Evolutionary conservation across 2,888 invertebrate genomes (phyloP).

Genomic region (Rhagonycha fulva): DNA sequence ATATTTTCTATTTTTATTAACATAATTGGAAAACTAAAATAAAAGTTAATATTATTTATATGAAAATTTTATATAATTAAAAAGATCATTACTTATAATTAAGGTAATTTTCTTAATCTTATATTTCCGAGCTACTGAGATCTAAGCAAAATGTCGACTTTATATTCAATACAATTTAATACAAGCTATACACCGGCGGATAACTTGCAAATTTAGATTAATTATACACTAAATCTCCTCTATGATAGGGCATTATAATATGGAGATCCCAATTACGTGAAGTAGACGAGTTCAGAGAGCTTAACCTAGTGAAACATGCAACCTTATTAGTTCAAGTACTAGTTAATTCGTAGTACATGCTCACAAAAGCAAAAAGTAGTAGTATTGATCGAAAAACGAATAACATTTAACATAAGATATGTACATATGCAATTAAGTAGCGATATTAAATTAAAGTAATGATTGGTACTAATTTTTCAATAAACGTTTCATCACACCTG

Average conservation of each 20-base stretch:
- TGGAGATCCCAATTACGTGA: slow-evolving; percentile 34
- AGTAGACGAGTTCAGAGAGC: slow-evolving; percentile 31
- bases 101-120: slow-evolving; percentile 26
- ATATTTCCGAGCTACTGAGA: slow-evolving; percentile 11
- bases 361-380: background rate
- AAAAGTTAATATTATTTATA: background rate
- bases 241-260: slow-evolving; percentile 35
- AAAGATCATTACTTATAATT: slow-evolving; percentile 24
- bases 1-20: no score
- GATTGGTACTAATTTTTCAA: background rate
- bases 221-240: slow-evolving; percentile 36
- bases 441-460: background rate
- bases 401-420: background rate
- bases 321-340: slow-evolving; percentile 31
- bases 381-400: background rate
- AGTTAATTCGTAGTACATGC: slow-evolving; percentile 16
- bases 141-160: slow-evolving; percentile 27
- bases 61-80: background rate
- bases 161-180: slow-evolving; percentile 32
- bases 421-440: background rate
- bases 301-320: slow-evolving; percentile 27
- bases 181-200: slow-evolving; percentile 30
- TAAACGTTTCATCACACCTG: background rate
- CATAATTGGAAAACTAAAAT: background rate
- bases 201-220: slow-evolving; percentile 38